Conservation (phyloP, 2,888 invertebrate genomes). For the Malthinus flaveolus region DNA sequence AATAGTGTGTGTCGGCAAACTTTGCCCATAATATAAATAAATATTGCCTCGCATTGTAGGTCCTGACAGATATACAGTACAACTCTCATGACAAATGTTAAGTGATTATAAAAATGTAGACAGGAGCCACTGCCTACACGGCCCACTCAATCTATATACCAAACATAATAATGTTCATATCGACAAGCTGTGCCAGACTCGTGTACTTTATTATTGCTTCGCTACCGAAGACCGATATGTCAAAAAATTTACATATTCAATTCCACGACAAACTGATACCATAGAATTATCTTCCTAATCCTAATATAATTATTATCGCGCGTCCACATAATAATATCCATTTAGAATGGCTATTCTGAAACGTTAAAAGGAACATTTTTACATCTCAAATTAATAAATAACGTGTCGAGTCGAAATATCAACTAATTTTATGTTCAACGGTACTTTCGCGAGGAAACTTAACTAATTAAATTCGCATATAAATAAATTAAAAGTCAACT, state of each 20-base stretch:
- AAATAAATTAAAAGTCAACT: too few relatives aligned
- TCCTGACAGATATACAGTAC: constrained; percentile 50
- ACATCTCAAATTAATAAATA: too few relatives aligned
- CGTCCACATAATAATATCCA: too few relatives aligned
- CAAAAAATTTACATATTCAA: constrained; percentile 46
- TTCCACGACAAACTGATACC: constrained; percentile 28
- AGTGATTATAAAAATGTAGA: constrained; percentile 45
- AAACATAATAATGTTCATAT: constrained; percentile 46
- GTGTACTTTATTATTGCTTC: constrained; percentile 43
- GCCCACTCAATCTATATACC: constrained; percentile 35
- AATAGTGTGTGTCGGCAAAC: constrained; percentile 38
- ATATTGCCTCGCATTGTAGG: constrained; percentile 46
- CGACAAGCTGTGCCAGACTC: constrained; percentile 43
- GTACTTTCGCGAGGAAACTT: too few relatives aligned
- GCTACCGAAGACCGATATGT: constrained; percentile 47
- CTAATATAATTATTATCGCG: too few relatives aligned
- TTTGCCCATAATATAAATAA: constrained; percentile 37
- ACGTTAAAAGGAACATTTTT: too few relatives aligned
- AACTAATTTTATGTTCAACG: too few relatives aligned
- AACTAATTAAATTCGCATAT: too few relatives aligned
- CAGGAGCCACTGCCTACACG: constrained; percentile 48
- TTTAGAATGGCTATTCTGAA: too few relatives aligned
- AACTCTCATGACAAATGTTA: constrained; percentile 48
- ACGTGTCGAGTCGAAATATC: too few relatives aligned
- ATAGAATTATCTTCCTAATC: background rate